Evolutionary conservation across 2,113 vertebrate species (phyloP).

Genomic region (Mesitornis unicolor): DNA sequence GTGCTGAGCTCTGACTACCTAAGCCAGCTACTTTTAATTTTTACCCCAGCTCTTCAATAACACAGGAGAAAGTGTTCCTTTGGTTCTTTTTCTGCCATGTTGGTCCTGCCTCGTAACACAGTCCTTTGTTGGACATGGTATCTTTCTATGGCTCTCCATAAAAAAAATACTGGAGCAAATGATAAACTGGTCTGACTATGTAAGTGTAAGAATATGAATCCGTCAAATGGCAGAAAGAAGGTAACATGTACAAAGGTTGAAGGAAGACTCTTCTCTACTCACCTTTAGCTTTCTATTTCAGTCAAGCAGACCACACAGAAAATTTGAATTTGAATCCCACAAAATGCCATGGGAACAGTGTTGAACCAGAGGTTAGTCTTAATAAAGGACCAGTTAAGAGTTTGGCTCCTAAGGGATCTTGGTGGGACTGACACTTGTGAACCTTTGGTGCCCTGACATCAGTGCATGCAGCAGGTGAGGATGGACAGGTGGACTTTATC

Average conservation of each 20-base stretch:
- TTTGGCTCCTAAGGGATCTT: neutral
- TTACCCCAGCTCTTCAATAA: neutral
- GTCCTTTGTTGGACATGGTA: neutral
- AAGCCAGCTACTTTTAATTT: neutral
- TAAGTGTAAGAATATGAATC: neutral
- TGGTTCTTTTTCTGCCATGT: neutral
- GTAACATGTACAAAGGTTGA: neutral
- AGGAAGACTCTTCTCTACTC: neutral
- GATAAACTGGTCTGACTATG: neutral
- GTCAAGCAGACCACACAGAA: neutral
- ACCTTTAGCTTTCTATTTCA: neutral
- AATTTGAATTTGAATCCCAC: neutral
- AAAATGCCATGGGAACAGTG: neutral
- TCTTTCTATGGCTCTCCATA: neutral
- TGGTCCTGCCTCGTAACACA: neutral
- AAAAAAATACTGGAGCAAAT: neutral
- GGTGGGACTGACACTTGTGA: neutral
- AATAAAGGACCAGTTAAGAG: neutral
- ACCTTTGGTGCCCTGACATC: neutral
- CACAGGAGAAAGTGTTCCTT: neutral
- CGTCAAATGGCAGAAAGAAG: neutral
- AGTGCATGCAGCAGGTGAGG: neutral
- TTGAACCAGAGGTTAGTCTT: neutral
- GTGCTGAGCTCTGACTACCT: neutral
- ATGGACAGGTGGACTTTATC: neutral